Evolutionary conservation across 1,140 invertebrate species (phyloP), one percentile per base, ranked within the genome.

Genomic region (Heliothis subflexa): DNA sequence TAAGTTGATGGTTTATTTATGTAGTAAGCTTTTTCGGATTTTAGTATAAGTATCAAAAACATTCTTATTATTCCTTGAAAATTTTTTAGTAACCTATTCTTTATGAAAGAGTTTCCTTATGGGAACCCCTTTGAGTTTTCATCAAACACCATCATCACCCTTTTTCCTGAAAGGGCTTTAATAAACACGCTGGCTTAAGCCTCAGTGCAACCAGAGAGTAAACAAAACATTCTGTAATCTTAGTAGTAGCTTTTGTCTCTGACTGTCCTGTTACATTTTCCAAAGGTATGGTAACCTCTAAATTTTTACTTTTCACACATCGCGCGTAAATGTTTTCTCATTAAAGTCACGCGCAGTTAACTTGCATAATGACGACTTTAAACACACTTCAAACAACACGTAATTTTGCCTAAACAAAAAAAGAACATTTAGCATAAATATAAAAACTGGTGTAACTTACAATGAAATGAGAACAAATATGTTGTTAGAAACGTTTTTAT

Each of bases 261-360:
- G 33, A 40, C 33, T 5, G 7, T 40, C 33, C 33, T 40, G 9
- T 40, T 40, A 18, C 21, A 25, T 68, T 68, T 50, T 50, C 45
- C 11, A 49, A 13, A 68, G 0, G 21, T 13, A 5, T 40, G 7
- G 25, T 21, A 49, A 66, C 62, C 40, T 40, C 49, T 21, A n/a
- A 21, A 52, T n/a, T 33, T 55, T 45, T 55, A 71, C 50, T 55
- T 40, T 71, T 55, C 25, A 40, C 28, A 71, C 68, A 16, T 11
- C n/a, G 11, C 47, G 18, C 14, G 7, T 40, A 71, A 70, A 70
- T 52, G 68, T 71, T 71, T 71, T 71, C 50, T 55, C 52, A 71
- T 71, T 71, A 71, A 16, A 54, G 14, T 54, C 28, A 55, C 68
- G 28, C 18, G 2, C 54, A 5, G 66, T 52, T 70, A 28, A 21